Conservation (phyloP, 2,113 vertebrate species). For the Microtus oregoni region DNA sequence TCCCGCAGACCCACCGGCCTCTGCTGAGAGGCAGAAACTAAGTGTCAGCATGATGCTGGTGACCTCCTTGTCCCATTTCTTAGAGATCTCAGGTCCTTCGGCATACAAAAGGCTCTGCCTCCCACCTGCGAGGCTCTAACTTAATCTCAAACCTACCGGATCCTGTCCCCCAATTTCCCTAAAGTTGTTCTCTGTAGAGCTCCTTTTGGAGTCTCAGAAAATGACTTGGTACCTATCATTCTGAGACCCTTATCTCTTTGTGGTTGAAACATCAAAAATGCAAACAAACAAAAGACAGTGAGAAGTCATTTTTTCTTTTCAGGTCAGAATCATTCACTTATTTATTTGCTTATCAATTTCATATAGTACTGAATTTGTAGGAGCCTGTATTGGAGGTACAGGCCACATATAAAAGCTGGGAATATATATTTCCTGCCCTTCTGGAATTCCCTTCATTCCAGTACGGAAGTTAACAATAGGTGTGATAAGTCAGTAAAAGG, state of each 20-base stretch:
- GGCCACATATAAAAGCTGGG: neutral
- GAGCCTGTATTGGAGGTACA: neutral
- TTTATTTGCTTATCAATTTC: neutral
- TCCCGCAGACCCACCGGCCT: neutral
- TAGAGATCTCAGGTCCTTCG: neutral
- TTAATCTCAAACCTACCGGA: neutral
- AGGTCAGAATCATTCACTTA: slow-evolving; percentile 13
- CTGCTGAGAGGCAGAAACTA: neutral
- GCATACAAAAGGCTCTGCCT: neutral
- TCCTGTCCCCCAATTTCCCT: neutral
- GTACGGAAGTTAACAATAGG: neutral
- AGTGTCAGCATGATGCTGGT: neutral
- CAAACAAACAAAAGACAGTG: neutral
- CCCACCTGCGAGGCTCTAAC: neutral
- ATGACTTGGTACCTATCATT: neutral
- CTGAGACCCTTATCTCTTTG: neutral
- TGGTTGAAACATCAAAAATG: neutral
- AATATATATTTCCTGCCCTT: neutral
- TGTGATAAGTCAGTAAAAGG: neutral
- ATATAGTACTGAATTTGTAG: neutral
- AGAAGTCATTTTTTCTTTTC: slow-evolving; percentile 28
- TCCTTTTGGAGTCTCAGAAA: neutral
- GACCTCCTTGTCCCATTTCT: neutral
- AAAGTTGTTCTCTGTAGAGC: neutral
- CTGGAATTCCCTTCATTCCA: neutral